phyloP scores from a whole-genome alignment of 2,797 vertebrate species.

The Gymnoscopelus microlampas region DNA sequence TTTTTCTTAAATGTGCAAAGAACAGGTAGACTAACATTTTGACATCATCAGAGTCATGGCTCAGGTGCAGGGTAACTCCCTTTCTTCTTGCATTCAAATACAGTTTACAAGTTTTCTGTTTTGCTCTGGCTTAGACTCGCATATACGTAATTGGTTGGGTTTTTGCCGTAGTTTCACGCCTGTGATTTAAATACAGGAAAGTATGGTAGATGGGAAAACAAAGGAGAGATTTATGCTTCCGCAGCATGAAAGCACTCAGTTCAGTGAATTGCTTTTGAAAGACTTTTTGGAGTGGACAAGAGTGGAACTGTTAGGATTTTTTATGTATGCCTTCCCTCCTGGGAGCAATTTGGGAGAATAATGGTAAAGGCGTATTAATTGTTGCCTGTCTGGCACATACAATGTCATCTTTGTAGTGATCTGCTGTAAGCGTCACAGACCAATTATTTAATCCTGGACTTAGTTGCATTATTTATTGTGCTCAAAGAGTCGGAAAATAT shows the following conservation, averaged over 20 bases:
- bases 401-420: constrained; percentile 68
- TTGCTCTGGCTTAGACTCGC: no score
- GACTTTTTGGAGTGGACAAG: constrained; percentile 42
- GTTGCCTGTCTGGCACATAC: constrained; percentile 63
- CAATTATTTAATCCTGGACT: constrained; percentile 72
- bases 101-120: no score
- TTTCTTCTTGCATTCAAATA: no score
- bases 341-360: constrained; percentile 62
- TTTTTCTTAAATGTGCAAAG: no score
- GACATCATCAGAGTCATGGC: no score
- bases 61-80: no score
- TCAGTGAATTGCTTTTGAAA: constrained; percentile 38
- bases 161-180: not conserved
- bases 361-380: constrained; percentile 63
- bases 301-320: constrained; percentile 34
- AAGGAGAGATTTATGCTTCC: constrained; percentile 42
- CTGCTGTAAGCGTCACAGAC: constrained; percentile 49
- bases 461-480: constrained; percentile 43
- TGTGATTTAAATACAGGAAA: constrained; percentile 25
- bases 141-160: no score
- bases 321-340: constrained; percentile 45
- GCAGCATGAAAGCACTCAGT: constrained; percentile 30
- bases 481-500: constrained; percentile 54
- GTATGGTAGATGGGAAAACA: constrained; percentile 29
- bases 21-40: no score